A percentile compares a stretch with the other conserved stretches of the same genome.
These are phyloP conservation scores for Hirtodrosophila duncani DNA, from an alignment of 2,888 invertebrate genomes.

Conservation along the genomic window DNA sequence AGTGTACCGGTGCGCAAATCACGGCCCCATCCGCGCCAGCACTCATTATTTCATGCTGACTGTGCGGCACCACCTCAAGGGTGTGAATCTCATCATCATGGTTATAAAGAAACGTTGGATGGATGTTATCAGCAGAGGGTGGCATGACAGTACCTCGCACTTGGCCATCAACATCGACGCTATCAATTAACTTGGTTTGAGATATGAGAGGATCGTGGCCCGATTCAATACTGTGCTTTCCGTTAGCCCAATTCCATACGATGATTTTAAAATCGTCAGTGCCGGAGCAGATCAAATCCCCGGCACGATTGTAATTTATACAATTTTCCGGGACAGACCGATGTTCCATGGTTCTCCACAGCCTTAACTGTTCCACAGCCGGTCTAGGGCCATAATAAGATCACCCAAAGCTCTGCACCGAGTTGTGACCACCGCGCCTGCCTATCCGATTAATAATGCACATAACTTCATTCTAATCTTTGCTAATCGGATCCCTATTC, in stretches of 20 bases:
- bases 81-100: conserved; percentile 91
- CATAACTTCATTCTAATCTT: conserved; percentile 66
- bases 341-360: conserved; percentile 86
- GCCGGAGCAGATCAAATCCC: conserved; percentile 89
- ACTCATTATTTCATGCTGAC: conserved; percentile 88
- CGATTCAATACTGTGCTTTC: conserved; percentile 85
- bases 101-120: conserved; percentile 81
- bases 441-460: conserved; percentile 50
- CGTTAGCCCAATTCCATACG: conserved; percentile 94
- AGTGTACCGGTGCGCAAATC: conserved; percentile 82
- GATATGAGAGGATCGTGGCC: conserved; percentile 94
- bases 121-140: conserved; percentile 79
- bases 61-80: conserved; percentile 86
- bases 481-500: conserved; percentile 70
- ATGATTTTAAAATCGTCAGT: conserved; percentile 93
- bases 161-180: conserved; percentile 89
- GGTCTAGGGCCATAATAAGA: conserved; percentile 86
- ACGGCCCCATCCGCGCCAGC: conserved; percentile 94
- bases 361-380: conserved; percentile 88
- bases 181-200: conserved; percentile 91
- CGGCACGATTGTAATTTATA: conserved; percentile 88
- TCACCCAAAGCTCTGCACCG: conserved; percentile 31
- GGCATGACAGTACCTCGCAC: conserved; percentile 83
- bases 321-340: conserved; percentile 96
- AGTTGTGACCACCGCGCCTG: conserved; percentile 63